Evolutionary conservation across 1,140 invertebrate genomes (phyloP).

Genomic region (Orussus abietinus): DNA sequence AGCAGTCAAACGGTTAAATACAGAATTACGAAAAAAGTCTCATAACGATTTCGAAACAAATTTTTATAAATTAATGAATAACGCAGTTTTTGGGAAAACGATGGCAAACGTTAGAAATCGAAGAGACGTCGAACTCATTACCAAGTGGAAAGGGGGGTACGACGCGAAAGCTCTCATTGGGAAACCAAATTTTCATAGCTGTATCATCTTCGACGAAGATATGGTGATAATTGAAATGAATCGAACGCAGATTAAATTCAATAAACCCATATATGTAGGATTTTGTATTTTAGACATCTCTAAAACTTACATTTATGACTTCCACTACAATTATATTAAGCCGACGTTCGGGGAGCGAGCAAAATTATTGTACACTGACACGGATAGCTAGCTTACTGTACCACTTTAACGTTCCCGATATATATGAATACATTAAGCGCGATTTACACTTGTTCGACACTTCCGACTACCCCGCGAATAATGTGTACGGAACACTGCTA

Average conservation of each 20-base stretch:
- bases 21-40: constrained; percentile 24
- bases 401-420: constrained; percentile 11
- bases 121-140: constrained; percentile 27
- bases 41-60: constrained; percentile 38
- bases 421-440: constrained; percentile 2
- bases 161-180: constrained; percentile 13
- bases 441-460: constrained; percentile 17
- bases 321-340: constrained; percentile 15
- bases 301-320: constrained; percentile 20
- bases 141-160: constrained; percentile 11
- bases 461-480: no score
- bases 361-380: constrained; percentile 33
- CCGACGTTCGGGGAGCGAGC: constrained; percentile 16
- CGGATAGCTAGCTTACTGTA: constrained; percentile 22
- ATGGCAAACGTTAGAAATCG: constrained; percentile 35
- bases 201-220: constrained; percentile 25
- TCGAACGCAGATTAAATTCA: constrained; percentile 12
- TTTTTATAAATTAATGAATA: constrained; percentile 42
- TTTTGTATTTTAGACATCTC: constrained; percentile 17
- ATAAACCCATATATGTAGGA: constrained; percentile 22
- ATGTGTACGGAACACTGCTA: constrained; percentile 27
- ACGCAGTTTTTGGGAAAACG: no score
- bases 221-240: constrained; percentile 18
- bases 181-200: constrained; percentile 28
- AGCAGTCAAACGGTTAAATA: no score